Conservation (phyloP, 2,113 vertebrate genomes). For the Ornithorhynchus anatinus region DNA sequence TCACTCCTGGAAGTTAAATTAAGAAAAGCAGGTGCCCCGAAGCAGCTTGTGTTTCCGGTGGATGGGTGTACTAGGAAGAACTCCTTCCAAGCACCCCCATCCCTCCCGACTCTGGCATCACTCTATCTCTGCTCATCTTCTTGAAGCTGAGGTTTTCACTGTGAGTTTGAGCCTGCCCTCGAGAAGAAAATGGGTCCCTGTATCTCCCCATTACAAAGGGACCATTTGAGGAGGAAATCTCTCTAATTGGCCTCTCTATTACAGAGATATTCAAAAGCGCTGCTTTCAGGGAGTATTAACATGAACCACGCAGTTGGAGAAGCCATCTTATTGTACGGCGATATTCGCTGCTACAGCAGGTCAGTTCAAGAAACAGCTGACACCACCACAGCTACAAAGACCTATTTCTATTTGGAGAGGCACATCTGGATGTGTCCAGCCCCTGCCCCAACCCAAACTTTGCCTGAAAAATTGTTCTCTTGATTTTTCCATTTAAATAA, state of each 20-base stretch:
- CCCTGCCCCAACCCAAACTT: not conserved
- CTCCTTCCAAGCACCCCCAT: not conserved
- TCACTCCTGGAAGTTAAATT: too few species aligned
- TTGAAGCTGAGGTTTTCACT: not conserved
- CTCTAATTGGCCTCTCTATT: slow-evolving; percentile 10
- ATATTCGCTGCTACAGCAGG: slow-evolving; percentile 18
- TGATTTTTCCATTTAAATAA: not conserved
- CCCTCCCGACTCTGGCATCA: not conserved
- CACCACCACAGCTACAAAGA: not conserved
- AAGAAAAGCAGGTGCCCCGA: too few species aligned
- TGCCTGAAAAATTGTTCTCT: not conserved
- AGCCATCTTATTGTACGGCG: slow-evolving; percentile 1
- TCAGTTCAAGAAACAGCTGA: not conserved
- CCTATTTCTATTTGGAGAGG: not conserved
- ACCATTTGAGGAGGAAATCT: slow-evolving; percentile 13
- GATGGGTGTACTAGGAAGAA: not conserved
- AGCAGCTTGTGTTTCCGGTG: too few species aligned
- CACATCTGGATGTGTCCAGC: not conserved
- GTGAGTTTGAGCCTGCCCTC: not conserved
- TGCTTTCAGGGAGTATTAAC: slow-evolving; percentile 31
- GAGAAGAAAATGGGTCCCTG: not conserved
- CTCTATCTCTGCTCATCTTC: not conserved
- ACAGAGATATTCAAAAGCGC: not conserved
- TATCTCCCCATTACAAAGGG: not conserved
- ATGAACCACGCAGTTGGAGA: not conserved